Base-by-base conservation (phyloP, 2,888 invertebrate species). In the Leuctra nigra region DNA sequence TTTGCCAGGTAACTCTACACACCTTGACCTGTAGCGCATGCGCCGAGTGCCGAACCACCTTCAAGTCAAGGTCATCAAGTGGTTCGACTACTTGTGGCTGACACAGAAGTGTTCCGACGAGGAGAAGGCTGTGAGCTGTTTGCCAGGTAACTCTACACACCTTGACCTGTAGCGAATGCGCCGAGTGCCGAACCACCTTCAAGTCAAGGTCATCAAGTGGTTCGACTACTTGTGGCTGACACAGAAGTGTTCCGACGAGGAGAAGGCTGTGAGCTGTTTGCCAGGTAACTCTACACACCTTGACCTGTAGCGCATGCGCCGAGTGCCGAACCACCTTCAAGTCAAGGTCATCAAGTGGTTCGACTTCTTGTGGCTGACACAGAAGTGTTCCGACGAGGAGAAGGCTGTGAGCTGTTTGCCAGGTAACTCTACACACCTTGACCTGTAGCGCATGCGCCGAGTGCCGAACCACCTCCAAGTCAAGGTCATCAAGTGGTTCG, bases 261-360 rank as follows among this genome's bases (percentile, higher is more conserved):
- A 97, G 73, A 88, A 87, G 73, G 92, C 92, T 57, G 93, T 95
- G 66, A 91, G 91, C 69, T 94, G 92, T 77, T 82, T 95, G 69
- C 94, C 94, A 63, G 79, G 78, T 79, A 64, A 69, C 68, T 65
- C 22, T 29, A 11, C 29, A n/a, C n/a, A n/a, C n/a, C n/a, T n/a
- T n/a, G n/a, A n/a, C n/a, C n/a, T n/a, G n/a, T n/a, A n/a, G 97
- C 81, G 93, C 63, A 91, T 97, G 88, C 82, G 97, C 54, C 81
- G 95, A 66, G 97, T 98, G 63, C 97, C 97, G 38, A 87, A 86
- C 66, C 90, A 93, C 74, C 81, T 98, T 60, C 96, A 98, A 75
- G 91, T 94, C 68, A 95, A 97, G 75, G 97, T 93, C 65, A 97
- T 98, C 76, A 94, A 95, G 75, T 98, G 97, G 97, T 98, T 97